These are phyloP conservation scores for Ylistrum balloti DNA, from an alignment of 1,140 invertebrate genomes.

Conservation along the genomic window DNA sequence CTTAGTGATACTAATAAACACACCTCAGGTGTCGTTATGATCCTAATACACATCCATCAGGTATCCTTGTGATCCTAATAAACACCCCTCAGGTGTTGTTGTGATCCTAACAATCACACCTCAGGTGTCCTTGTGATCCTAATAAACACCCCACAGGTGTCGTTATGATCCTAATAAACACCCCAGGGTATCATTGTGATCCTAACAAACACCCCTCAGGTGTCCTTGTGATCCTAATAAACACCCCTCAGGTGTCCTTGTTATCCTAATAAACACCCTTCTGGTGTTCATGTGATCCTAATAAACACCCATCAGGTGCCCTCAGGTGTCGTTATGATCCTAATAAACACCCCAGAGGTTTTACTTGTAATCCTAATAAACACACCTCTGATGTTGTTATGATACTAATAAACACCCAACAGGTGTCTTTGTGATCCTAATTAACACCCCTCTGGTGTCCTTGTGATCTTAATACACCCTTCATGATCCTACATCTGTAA, in stretches of 20 bases:
- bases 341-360: neutral
- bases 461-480: neutral
- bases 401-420: neutral
- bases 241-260: neutral
- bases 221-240: neutral
- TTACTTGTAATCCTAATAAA: neutral
- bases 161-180: neutral
- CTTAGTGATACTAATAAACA: neutral
- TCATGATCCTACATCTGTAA: neutral
- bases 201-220: neutral
- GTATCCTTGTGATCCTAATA: neutral
- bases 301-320: neutral
- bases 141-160: neutral
- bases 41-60: neutral
- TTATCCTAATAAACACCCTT: constrained; percentile 27
- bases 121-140: neutral
- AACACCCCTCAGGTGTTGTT: neutral
- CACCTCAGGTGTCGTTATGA: neutral
- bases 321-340: neutral
- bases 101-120: neutral
- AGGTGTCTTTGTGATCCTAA: neutral
- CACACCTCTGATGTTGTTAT: neutral
- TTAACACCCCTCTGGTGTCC: neutral
- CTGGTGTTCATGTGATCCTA: neutral
- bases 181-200: neutral